Evolutionary conservation across 2,888 invertebrate genomes (phyloP).

Genomic region (Napeogenes sylphis): DNA sequence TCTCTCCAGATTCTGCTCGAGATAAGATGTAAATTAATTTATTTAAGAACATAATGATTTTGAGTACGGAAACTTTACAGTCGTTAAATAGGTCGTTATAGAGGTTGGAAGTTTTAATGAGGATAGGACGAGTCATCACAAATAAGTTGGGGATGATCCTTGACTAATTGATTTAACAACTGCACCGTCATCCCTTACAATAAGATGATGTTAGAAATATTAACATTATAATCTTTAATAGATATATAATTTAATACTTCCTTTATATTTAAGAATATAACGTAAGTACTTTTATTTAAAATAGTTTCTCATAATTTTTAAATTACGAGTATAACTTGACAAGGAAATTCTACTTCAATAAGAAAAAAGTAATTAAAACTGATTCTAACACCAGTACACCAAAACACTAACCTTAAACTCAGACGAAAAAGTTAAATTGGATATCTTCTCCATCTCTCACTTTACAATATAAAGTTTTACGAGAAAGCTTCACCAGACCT

Average conservation of each 20-base stretch:
- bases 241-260: too few species aligned
- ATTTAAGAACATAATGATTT: too few species aligned
- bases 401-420: conserved; percentile 10
- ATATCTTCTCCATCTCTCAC: conserved; percentile 25
- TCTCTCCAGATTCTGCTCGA: too few species aligned
- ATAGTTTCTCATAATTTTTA: too few species aligned
- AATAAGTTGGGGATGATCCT: conserved; percentile 26
- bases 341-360: not conserved
- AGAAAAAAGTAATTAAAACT: conserved; percentile 5
- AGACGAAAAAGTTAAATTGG: conserved; percentile 31
- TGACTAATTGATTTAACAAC: conserved; percentile 11
- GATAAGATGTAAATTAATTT: too few species aligned
- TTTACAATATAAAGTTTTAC: conserved; percentile 22
- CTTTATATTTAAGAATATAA: too few species aligned
- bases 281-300: too few species aligned
- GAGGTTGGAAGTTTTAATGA: conserved; percentile 64
- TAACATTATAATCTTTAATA: too few species aligned
- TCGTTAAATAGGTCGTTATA: conserved; percentile 55
- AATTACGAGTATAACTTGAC: too few species aligned
- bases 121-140: conserved; percentile 46
- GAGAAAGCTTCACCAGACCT: conserved; percentile 10
- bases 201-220: too few species aligned
- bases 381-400: conserved; percentile 5
- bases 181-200: conserved; percentile 1
- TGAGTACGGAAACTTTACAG: conserved; percentile 33